A percentile compares a stretch with the other conserved stretches of the same genome.
These are phyloP conservation scores for Lamprologus sp. DNA, from an alignment of 2,113 vertebrate genomes.

Conservation along the genomic window DNA sequence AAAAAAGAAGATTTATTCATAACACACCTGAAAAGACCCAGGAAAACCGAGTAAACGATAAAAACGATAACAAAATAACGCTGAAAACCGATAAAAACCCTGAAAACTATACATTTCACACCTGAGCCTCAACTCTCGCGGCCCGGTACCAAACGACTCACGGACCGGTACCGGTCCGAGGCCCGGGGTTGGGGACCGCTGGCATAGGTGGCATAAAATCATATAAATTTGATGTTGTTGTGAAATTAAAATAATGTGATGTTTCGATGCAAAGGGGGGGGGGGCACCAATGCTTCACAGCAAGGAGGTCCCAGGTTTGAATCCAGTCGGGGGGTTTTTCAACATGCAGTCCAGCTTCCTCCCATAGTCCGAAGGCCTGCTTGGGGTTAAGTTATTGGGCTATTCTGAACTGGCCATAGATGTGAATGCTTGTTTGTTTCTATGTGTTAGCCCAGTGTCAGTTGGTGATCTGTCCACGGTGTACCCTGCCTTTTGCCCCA, in stretches of 20 bases:
- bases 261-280: too few relatives aligned
- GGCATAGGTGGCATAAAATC: not conserved
- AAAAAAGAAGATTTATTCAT: rapidly evolving
- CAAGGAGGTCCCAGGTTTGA: not conserved
- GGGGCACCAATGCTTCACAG: not conserved
- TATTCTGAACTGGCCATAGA: not conserved
- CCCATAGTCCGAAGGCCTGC: rapidly evolving
- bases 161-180: too few relatives aligned
- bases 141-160: too few relatives aligned
- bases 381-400: not conserved
- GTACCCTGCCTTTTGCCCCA: not conserved
- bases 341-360: not conserved
- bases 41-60: rapidly evolving
- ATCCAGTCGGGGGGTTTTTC: rapidly evolving
- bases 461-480: not conserved
- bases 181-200: too few relatives aligned
- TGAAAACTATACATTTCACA: rapidly evolving
- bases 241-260: not conserved
- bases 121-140: too few relatives aligned
- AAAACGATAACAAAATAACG: too few relatives aligned
- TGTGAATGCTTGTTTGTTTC: not conserved
- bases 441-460: not conserved
- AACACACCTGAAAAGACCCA: rapidly evolving
- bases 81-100: too few relatives aligned
- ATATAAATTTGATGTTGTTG: not conserved